Base-by-base conservation (phyloP, 1,140 invertebrate species). In the Saccostrea cuccullata region DNA sequence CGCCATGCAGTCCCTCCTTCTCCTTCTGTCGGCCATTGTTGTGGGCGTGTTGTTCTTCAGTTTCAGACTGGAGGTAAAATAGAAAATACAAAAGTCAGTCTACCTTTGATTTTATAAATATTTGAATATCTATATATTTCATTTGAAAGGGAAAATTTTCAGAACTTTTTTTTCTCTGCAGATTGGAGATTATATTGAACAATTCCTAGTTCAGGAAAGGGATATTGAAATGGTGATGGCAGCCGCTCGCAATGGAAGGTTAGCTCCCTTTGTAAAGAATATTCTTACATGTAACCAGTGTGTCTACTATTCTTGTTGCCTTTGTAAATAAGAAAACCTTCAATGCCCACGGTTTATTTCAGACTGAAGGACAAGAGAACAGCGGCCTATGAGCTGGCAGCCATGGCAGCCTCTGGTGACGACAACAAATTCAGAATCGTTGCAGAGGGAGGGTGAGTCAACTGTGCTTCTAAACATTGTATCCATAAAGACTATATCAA, bases 351-450 rank as follows among this genome's bases (percentile, higher is more conserved):
- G 15, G 26, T 15, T 55, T 55, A 26, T 82, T 91, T 20, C 85
- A 94, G 93, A 55, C 36, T 93, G 26, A 94, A 94, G 86, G 94
- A 94, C 70, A 92, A 91, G 82, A 88, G 93, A 73, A 91, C 91
- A 55, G 94, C 94, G 56, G 93, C 94, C 8, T 93, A 93, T 92
- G 94, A 94, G 82, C 88, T 94, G 86, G 93, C 94, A 11, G 92
- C 93, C 12, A 92, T 94, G 93, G 93, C 94, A 26, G 93, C 94
- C n/a, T 92, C 93, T 8, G 91, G 91, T 70, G 93, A 94, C 88
- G 94, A 94, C 88, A 94, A 94, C 89, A 94, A 94, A 84, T 94
- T 94, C 86, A 87, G 92, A n/a, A 94, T 94, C 87, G 94, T 94
- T 12, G 93, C 94, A 17, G 93, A 94, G 86, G 93, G 93, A 86